Conservation (phyloP, 2,888 invertebrate genomes). For the Macropis europaea region DNA sequence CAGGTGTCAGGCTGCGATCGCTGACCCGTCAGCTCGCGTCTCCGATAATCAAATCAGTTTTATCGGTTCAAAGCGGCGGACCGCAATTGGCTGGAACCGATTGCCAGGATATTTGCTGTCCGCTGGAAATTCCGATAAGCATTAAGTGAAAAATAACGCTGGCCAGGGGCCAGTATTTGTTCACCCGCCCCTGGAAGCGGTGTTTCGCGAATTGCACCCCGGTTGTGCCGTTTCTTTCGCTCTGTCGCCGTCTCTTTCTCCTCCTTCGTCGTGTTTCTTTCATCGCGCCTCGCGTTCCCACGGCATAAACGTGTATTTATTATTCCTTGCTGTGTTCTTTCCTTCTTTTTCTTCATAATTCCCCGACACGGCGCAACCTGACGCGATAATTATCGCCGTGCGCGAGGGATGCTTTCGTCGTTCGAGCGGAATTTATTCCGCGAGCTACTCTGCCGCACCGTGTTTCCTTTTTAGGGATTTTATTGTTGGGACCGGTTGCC, state of each 20-base stretch:
- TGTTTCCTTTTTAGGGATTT: constrained; percentile 36
- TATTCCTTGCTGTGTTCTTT: too few species aligned
- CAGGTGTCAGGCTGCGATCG: constrained; percentile 39
- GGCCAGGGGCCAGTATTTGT: constrained; percentile 12
- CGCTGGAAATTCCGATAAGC: constrained; percentile 41
- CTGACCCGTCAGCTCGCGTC: constrained; percentile 37
- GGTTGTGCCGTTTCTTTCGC: background rate
- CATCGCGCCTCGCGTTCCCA: background rate
- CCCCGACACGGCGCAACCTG: constrained; percentile 5
- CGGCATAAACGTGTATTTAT: background rate
- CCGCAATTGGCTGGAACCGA: constrained; percentile 47
- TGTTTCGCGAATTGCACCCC: background rate
- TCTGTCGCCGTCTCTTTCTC: too few species aligned
- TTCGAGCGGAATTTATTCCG: constrained; percentile 10
- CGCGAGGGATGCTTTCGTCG: background rate
- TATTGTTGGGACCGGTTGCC: constrained; percentile 25
- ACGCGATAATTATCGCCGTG: constrained; percentile 29
- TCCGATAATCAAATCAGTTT: constrained; percentile 48
- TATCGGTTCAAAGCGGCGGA: constrained; percentile 44
- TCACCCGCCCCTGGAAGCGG: background rate
- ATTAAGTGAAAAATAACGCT: constrained; percentile 44
- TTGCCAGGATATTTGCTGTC: constrained; percentile 40
- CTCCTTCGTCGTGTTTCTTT: background rate
- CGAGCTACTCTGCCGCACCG: background rate
- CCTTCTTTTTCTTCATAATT: too few species aligned